These are phyloP conservation scores for Acipenser oxyrinchus DNA, from an alignment of 2,797 vertebrate species.

Conservation along the genomic window DNA sequence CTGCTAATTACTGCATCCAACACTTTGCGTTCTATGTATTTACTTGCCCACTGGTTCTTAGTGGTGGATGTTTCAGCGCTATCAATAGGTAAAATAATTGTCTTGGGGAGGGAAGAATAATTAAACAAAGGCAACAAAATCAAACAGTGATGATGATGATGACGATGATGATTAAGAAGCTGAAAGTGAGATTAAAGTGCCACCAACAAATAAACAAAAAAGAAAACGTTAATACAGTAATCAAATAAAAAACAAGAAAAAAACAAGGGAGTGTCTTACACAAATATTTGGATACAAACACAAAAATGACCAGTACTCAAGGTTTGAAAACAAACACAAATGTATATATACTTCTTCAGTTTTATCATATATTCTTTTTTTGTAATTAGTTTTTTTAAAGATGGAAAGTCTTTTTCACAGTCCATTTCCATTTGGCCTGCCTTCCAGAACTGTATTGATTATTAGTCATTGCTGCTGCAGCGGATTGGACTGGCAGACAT, in stretches of 20 bases:
- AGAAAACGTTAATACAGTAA: background rate
- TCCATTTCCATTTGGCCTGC: too few species aligned
- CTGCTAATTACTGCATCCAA: too few species aligned
- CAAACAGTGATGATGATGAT: too few species aligned
- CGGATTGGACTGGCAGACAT: too few species aligned
- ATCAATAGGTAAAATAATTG: background rate
- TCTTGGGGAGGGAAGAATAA: background rate
- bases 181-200: background rate
- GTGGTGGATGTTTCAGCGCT: background rate
- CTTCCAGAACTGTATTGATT: too few species aligned
- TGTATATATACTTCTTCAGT: too few species aligned
- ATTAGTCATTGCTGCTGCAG: too few species aligned
- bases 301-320: constrained; percentile 16
- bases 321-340: constrained; percentile 20
- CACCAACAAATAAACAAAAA: constrained; percentile 1
- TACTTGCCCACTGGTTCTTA: background rate
- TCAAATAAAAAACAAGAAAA: background rate
- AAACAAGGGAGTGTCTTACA: constrained; percentile 13
- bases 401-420: too few species aligned
- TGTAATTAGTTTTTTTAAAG: too few species aligned
- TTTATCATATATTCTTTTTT: too few species aligned
- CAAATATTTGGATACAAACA: background rate
- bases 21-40: background rate
- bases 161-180: background rate
- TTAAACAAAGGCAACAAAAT: too few species aligned